Evolutionary conservation across 1,140 invertebrate species (phyloP), one percentile per base, ranked within the genome.

Genomic region (Drusus annulatus): DNA sequence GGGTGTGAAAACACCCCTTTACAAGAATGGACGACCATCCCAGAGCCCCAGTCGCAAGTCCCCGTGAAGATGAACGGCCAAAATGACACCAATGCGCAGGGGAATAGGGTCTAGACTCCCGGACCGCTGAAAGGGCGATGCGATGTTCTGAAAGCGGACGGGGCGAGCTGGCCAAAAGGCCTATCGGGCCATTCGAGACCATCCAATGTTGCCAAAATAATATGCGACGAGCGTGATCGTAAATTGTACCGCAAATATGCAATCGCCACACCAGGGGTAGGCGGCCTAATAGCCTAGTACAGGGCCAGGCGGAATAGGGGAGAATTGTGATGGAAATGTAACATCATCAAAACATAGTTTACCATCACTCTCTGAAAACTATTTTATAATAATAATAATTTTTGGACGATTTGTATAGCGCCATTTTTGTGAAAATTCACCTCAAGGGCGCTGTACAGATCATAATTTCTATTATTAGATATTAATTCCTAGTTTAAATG

Each of bases 221-320:
- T 86, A 87, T 85, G 85, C 83, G 84, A 84, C 85, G 82, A 85
- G 84, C 85, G 79, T 85, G 85, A 86, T 87, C 87, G 87, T 89
- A 90, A 89, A 89, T 89, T 89, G 62, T 79, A 85, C 87, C 86
- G 85, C 87, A 88, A 90, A 90, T 90, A 90, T 89, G 88, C 88
- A 89, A 90, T 90, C 86, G 86, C 88, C 87, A 87, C 87, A 76
- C 76, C 28, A 36, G 75, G 60, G 56, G 75, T 50, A 75, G 71
- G 17, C 36, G 68, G 68, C 36, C 21, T 58, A 65, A 78, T 78
- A 25, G 60, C 36, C 52, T 31, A 28, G 45, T 3, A 52, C 15
- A 28, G 56, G 17, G 21, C n/a, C 3, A 36, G 10, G 16, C 25
- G 19, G 28, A 54, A 52, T 25, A 74, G 51, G 69, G 69, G 69